Evolutionary conservation across 92 coral and sea anemone species (phyloP).

Genomic region (Chrysogorgia sp.): DNA sequence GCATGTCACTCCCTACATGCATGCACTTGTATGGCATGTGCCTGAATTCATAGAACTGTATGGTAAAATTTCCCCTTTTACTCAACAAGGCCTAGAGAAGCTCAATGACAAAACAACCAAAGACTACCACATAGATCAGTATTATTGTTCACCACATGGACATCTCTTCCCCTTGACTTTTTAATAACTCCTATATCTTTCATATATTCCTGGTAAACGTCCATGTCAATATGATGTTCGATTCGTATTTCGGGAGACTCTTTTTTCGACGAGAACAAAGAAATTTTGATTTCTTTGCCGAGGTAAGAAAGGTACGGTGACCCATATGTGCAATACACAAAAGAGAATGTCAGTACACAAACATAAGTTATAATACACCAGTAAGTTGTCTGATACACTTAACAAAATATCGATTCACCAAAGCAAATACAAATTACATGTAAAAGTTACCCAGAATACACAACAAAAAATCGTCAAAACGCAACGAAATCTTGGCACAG

Average conservation of each 20-base stretch:
- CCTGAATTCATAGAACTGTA: conserved; percentile 30
- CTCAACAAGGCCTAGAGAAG: conserved; percentile 39
- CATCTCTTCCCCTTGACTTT: not conserved
- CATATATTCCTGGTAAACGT: not conserved
- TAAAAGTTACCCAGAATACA: no score
- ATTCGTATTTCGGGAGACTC: conserved; percentile 10
- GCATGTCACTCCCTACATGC: conserved; percentile 46
- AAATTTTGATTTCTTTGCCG: conserved; percentile 6
- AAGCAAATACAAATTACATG: no score
- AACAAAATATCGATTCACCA: no score
- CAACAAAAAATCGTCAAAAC: no score
- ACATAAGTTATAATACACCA: no score
- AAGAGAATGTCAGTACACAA: no score
- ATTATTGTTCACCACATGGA: not conserved
- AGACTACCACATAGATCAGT: not conserved
- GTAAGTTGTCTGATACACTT: no score
- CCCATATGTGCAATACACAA: no score
- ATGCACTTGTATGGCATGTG: conserved; percentile 38
- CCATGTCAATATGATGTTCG: not conserved
- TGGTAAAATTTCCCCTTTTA: conserved; percentile 30
- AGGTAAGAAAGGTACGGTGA: conserved; percentile 4
- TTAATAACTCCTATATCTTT: not conserved
- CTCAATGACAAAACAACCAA: conserved; percentile 19
- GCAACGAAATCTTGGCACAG: no score
- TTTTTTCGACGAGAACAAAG: not conserved